Base-by-base conservation (phyloP, 2,113 vertebrate genomes). In the Hypomesus transpacificus region DNA sequence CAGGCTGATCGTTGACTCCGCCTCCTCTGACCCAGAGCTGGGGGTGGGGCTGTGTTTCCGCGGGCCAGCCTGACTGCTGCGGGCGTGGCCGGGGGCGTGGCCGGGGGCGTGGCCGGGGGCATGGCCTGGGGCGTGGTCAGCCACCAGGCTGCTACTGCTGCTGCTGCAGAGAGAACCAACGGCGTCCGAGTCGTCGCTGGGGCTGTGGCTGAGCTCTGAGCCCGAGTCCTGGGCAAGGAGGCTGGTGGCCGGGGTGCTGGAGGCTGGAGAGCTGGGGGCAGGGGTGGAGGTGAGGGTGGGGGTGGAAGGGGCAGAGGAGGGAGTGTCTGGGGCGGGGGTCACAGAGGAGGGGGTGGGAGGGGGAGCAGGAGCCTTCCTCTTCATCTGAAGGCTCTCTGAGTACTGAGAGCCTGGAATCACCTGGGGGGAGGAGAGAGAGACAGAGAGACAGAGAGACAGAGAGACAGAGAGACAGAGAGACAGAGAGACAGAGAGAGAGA, bases 281-380 rank as follows among this genome's bases (percentile, higher is more conserved):
- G 72, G 52, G 1, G 81, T 75, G 78, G 66, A 3, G 4, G 31
- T 78, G 4, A 74, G 77, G 51, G 26, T n/a, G 31, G 84, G 71
- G 26, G 53, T 31, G 24, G 67, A 14, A 1, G 24, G 70, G 74
- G 26, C 78, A 39, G 80, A 68, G 66, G 68, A 75, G 21, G 71
- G 70, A 52, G 79, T 13, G 13, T 52, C 52, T 51, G 82, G 74
- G 17, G 64, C 75, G 20, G 82, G 75, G 18, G 79, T 68, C 28
- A 70, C 71, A 51, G 86, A 85, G 22, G 70, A 9, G 0, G 85
- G 78, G 18, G 78, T 85, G 24, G 89, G 80, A 75, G 91, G 93
- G 0, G 94, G 92, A 17, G 90, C 65, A 9, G 96, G 97, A 1
- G 97, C 96, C 78, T 93, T 94, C 17, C 95, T 91, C 87, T 97